Conservation (phyloP, 2,888 invertebrate genomes). For the Elegia similella region DNA sequence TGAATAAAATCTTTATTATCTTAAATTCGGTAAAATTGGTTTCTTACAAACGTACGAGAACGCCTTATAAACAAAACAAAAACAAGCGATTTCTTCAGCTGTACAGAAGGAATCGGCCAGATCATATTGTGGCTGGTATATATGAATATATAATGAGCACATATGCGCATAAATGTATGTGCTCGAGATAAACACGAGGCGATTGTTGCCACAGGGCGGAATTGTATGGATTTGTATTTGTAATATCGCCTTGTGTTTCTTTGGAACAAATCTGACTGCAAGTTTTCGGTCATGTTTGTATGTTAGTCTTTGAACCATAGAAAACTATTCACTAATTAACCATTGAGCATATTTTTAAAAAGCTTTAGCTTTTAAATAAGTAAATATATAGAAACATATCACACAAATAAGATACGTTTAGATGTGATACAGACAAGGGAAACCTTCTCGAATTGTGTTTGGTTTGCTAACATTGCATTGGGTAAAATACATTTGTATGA, state of each 20-base stretch:
- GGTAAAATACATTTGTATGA: too few relatives aligned
- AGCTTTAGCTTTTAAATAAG: too few relatives aligned
- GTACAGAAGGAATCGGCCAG: background rate
- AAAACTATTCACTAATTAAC: too few relatives aligned
- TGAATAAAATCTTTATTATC: too few relatives aligned
- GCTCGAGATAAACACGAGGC: constrained; percentile 9
- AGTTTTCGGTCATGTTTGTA: background rate
- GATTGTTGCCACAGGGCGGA: constrained; percentile 3
- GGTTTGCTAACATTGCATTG: too few relatives aligned
- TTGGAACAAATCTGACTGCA: background rate
- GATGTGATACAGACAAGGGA: too few relatives aligned
- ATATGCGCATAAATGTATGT: constrained; percentile 13
- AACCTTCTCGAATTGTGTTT: too few relatives aligned
- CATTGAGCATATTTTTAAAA: too few relatives aligned
- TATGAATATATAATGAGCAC: constrained; percentile 4
- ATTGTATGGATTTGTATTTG: constrained; percentile 15
- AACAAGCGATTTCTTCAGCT: background rate
- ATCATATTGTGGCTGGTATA: constrained; percentile 7
- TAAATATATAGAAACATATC: too few relatives aligned
- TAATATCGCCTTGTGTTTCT: background rate
- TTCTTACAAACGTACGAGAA: background rate
- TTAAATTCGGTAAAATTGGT: background rate
- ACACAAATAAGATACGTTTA: too few relatives aligned
- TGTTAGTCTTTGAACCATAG: background rate
- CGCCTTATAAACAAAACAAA: background rate